Conservation (phyloP, 2,113 vertebrate genomes). For the Oncorhynchus kisutch region DNA sequence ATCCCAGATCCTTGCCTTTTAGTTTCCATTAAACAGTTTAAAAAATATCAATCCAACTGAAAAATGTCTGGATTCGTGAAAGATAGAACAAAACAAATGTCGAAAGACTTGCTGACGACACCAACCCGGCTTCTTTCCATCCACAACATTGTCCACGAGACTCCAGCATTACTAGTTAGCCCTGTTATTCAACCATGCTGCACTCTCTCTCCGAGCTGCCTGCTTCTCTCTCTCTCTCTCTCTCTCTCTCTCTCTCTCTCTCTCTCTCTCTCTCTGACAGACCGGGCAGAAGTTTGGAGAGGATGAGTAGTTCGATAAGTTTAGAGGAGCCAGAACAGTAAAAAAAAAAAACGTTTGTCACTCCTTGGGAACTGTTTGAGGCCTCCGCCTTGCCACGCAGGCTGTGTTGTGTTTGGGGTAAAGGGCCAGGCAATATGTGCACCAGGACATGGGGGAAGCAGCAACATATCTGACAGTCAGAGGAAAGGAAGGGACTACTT, state of each 20-base stretch:
- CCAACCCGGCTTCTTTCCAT: not conserved
- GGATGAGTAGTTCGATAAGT: not conserved
- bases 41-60: not conserved
- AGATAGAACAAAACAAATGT: not conserved
- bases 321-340: not conserved
- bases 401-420: not conserved
- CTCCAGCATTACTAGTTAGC: not conserved
- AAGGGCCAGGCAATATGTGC: constrained; percentile 27
- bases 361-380: constrained; percentile 27
- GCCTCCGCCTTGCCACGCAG: constrained; percentile 3
- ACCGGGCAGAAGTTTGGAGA: not conserved
- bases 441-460: constrained; percentile 32
- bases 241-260: not conserved
- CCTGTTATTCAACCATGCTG: not conserved
- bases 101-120: not conserved
- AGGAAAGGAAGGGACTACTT: constrained; percentile 28
- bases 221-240: not conserved
- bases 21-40: not conserved
- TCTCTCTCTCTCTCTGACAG: not conserved
- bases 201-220: not conserved
- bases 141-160: not conserved
- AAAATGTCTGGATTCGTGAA: not conserved
- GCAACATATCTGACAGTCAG: constrained; percentile 34
- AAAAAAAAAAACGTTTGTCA: not conserved
- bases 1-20: not conserved